phyloP scores from a whole-genome alignment of 1,140 invertebrate genomes.

The Achatina immaculata region DNA sequence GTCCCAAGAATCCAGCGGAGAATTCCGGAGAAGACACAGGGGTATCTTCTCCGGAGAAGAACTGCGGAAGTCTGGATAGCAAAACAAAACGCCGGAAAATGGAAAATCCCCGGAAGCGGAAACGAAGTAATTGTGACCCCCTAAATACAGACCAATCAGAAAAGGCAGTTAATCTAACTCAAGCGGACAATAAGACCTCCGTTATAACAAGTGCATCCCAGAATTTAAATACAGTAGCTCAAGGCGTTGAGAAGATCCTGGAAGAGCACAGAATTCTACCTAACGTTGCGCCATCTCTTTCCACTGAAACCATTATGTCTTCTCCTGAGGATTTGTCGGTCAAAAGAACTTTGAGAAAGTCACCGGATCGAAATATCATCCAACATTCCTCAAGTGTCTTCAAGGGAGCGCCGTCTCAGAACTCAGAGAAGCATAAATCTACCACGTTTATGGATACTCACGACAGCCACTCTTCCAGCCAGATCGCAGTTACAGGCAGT shows the following conservation, averaged over 20 bases:
- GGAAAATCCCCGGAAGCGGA: conserved; percentile 65
- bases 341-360: conserved; percentile 21
- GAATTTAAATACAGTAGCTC: background rate
- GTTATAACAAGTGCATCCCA: background rate
- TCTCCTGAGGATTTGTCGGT: conserved; percentile 53
- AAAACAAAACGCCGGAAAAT: conserved; percentile 67
- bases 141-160: background rate
- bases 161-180: background rate
- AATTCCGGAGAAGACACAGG: conserved; percentile 53
- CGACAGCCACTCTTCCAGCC: background rate
- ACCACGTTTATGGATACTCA: background rate
- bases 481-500: conserved; percentile 55
- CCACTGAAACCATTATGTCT: conserved; percentile 4
- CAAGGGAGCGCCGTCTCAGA: conserved; percentile 20
- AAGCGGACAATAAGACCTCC: background rate
- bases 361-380: conserved; percentile 16
- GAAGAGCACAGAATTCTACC: background rate
- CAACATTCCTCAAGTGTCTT: conserved; percentile 19
- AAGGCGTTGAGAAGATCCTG: background rate
- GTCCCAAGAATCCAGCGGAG: background rate
- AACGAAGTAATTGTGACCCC: conserved; percentile 42
- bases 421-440: conserved; percentile 8
- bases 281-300: background rate
- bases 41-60: conserved; percentile 59
- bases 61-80: background rate